Evolutionary conservation across 2,113 vertebrate species (phyloP), one percentile per base, ranked within the genome.

Genomic region (Atherinomorus stipes): DNA sequence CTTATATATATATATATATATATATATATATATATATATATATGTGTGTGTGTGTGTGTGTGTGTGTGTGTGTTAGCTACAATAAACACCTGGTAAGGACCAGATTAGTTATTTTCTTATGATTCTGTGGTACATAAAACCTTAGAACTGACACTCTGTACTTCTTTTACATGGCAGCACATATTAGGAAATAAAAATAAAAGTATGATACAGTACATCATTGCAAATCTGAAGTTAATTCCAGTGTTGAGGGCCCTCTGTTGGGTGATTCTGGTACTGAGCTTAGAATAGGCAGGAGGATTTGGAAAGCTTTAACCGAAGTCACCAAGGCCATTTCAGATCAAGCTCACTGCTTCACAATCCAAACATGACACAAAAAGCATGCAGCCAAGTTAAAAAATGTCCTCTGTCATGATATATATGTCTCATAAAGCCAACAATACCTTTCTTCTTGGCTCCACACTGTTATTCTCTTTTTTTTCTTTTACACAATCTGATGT

Each of bases 291-390:
- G 25, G 13, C 4, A 9, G 50, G 28, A 52, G 56, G 42, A 57
- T 40, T 49, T n/a, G 77, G 25, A 47, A 23, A 53, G 26, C 52
- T 59, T 28, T 73, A 64, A 49, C 44, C 11, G 58, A 80, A 77
- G 84, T 89, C 81, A 84, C 38, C 58, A 70, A 89, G 80, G 81
- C 82, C 69, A 61, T 78, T 76, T 60, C 31, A 61, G 15, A 59
- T 52, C 3, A 3, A 13, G n/a, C 57, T 80, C 58, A 31, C 71
- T 0, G n/a, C 31, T 61, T 38, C 25, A 59, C 25, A 47, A 44
- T 67, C 16, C 7, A 76, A 65, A 67, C 60, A 10, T 64, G 31
- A 9, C 19, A 22, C 13, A 64, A 65, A 53, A 13, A 42, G 8
- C 22, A 51, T 3, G 19, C 37, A 67, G 54, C 37, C 37, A 31